Evolutionary conservation across 2,888 invertebrate species (phyloP).

Genomic region (Lepidocyrtinus sp.): DNA sequence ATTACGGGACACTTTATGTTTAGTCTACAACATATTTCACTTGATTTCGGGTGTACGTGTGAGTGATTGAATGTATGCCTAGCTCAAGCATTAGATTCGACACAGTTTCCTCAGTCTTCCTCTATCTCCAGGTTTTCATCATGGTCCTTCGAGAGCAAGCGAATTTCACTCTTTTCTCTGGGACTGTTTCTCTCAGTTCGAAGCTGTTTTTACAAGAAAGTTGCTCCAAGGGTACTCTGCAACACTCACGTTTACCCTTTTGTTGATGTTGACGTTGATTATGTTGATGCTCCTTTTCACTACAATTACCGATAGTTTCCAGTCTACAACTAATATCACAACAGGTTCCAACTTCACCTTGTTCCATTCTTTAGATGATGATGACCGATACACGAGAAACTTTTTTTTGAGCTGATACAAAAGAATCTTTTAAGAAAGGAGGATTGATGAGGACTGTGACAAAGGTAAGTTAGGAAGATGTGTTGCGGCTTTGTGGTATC

Average conservation of each 20-base stretch:
- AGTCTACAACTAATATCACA: conserved; percentile 32
- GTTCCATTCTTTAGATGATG: conserved; percentile 53
- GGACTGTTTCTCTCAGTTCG: neutral
- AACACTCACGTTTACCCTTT: neutral
- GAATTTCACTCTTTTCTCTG: neutral
- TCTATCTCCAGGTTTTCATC: conserved; percentile 29
- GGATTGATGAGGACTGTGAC: conserved; percentile 55
- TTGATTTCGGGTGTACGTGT: neutral
- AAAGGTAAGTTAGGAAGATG: conserved; percentile 46
- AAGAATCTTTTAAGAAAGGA: conserved; percentile 47
- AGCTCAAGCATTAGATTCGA: conserved; percentile 20
- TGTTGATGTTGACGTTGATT: conserved; percentile 11
- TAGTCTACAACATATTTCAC: neutral
- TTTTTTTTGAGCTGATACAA: conserved; percentile 16
- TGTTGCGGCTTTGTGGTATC: conserved; percentile 14
- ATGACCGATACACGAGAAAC: conserved; percentile 11
- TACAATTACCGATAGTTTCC: conserved; percentile 26
- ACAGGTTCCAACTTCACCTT: conserved; percentile 46
- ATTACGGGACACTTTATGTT: neutral
- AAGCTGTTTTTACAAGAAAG: neutral
- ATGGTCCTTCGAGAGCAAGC: conserved; percentile 38
- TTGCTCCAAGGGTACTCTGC: neutral
- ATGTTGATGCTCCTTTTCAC: conserved; percentile 24
- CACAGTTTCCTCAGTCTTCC: conserved; percentile 30
- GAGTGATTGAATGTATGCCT: neutral